These are phyloP conservation scores for Dichetophora obliterata DNA, from an alignment of 2,888 invertebrate species.

Conservation along the genomic window DNA sequence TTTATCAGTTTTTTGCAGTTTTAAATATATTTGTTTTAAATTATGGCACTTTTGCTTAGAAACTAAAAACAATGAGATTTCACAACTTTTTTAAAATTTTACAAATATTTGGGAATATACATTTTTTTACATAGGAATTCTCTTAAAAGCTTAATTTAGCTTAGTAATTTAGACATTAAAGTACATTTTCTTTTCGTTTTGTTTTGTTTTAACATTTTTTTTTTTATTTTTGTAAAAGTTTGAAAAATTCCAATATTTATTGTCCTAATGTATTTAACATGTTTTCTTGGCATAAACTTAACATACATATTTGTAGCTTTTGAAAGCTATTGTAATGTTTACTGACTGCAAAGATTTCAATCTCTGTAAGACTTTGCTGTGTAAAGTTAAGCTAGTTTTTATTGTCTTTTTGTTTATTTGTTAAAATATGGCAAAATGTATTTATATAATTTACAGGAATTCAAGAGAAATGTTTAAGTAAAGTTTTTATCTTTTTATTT, in stretches of 20 bases:
- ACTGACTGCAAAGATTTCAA: slow-evolving; percentile 1
- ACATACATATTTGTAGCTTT: neutral
- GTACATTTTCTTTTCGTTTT: neutral
- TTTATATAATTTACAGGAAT: slow-evolving; percentile 22
- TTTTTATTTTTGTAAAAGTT: neutral
- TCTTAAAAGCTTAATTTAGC: no score
- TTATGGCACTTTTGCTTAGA: slow-evolving; percentile 63
- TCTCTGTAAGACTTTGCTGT: neutral
- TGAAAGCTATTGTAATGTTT: neutral
- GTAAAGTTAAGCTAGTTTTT: slow-evolving; percentile 10
- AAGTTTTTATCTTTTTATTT: slow-evolving; percentile 16
- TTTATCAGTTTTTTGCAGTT: slow-evolving; percentile 35
- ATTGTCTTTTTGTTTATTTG: neutral
- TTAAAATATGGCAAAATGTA: slow-evolving; percentile 11
- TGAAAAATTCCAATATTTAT: neutral
- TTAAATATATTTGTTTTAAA: slow-evolving; percentile 44
- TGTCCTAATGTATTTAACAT: neutral
- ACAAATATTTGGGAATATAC: slow-evolving; percentile 22
- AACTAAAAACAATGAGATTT: slow-evolving; percentile 62
- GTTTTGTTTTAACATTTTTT: neutral
- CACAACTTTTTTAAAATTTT: slow-evolving; percentile 35
- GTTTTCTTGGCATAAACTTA: neutral
- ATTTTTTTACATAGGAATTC: neutral
- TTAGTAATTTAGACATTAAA: neutral
- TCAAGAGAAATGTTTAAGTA: neutral